These are phyloP conservation scores for Eriosoma lanigerum DNA, from an alignment of 1,140 invertebrate species.

Conservation along the genomic window DNA sequence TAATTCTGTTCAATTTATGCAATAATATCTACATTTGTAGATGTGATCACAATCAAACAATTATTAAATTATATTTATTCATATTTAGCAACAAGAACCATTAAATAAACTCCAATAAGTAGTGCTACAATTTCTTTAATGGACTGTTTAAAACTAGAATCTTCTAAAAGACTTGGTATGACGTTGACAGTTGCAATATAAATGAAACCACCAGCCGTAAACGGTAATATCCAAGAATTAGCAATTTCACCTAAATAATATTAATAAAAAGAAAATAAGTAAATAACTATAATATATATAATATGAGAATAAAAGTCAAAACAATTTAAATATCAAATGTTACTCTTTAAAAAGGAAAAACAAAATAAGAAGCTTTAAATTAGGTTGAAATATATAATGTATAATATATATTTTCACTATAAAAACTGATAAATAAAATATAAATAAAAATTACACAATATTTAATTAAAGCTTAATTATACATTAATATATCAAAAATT, in stretches of 20 bases:
- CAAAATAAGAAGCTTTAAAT: no score
- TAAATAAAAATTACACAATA: no score
- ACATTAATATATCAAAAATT: no score
- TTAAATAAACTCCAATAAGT: conserved; percentile 84
- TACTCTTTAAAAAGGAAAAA: no score
- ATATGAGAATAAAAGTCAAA: no score
- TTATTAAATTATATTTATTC: conserved; percentile 64
- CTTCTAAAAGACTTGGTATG: conserved; percentile 88
- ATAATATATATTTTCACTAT: no score
- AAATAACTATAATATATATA: no score
- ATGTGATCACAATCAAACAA: conserved; percentile 6
- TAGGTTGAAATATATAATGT: no score
- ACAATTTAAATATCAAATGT: no score
- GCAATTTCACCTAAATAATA: conserved; percentile 72
- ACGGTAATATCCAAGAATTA: conserved; percentile 85
- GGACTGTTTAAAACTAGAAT: conserved; percentile 81
- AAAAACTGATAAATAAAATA: no score
- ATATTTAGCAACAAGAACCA: conserved; percentile 85
- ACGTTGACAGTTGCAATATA: conserved; percentile 97
- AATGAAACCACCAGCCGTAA: conserved; percentile 97
- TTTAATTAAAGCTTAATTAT: no score
- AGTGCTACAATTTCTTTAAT: conserved; percentile 83
- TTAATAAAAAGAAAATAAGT: conserved; percentile 54
- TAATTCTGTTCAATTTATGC: neutral
- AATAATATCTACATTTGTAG: neutral